Base-by-base conservation (phyloP, 2,888 invertebrate species). In the Aelia acuminata region DNA sequence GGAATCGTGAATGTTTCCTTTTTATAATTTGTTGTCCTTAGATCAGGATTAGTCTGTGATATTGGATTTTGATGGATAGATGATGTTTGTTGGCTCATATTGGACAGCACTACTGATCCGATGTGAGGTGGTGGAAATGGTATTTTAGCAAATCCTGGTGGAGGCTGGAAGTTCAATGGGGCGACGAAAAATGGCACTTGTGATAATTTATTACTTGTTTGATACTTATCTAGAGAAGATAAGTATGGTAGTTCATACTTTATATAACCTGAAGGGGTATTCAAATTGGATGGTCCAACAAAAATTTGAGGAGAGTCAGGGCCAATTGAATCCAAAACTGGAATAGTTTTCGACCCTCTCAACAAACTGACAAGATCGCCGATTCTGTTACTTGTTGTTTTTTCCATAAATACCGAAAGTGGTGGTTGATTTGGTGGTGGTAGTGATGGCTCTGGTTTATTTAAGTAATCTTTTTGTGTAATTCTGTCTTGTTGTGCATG, bases 51-150 rank as follows among this genome's bases (percentile, higher is more conserved):
- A 31, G 85, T 57, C 20, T 35, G 75, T 22, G 86, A 26, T 94
- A 94, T 48, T 94, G 92, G 90, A 94, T 94, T 0, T 94, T 93
- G 22, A 93, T 94, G 75, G 94, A 92, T 0, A 94, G 92, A 2
- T 94, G 94, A 35, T 94, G 91, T 90, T 94, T 93, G 0, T 93
- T 93, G 8, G 94, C 94, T 80, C 94, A 91, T 89, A 85, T 90
- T 91, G 15, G 90, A 91, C 8, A 97, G 94, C 0, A 97, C 96
- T 7, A 97, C 96, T 0, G 97, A 97, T 1, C 97, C 97, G 0
- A 97, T 96, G 91, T 97, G 97, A 0, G 97, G 97, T 22, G 96
- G 95, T 0, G 97, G 97, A 91, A 97, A 94, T 0, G 96, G 95
- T 90, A 97, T 97, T 92, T 97, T 97, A 0, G 96, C 96, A 91